Conservation (phyloP, 2,888 invertebrate genomes). For the Drosophila formosana region DNA sequence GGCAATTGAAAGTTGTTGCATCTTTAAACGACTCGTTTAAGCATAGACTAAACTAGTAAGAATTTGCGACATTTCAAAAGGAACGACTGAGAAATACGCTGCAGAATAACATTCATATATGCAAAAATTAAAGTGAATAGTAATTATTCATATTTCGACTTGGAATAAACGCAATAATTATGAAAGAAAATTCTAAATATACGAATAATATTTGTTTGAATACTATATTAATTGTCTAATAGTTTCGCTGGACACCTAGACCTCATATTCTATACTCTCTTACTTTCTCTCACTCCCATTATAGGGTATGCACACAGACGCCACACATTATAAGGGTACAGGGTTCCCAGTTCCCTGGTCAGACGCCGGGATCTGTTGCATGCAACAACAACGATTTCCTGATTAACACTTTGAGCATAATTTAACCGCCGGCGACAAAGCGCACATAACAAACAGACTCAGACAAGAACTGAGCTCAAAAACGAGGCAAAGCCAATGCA, state of each 20-base stretch:
- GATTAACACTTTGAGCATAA: slow-evolving; percentile 83
- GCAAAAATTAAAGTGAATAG: too few species aligned
- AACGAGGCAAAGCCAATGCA: not conserved
- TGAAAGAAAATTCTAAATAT: too few species aligned
- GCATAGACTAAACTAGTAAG: slow-evolving; percentile 15
- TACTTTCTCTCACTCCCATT: not conserved
- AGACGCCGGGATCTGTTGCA: slow-evolving; percentile 25
- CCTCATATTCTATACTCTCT: not conserved
- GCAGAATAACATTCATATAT: not conserved
- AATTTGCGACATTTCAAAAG: not conserved
- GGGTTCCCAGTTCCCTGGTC: slow-evolving; percentile 2
- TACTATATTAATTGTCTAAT: not conserved
- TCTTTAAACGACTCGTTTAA: slow-evolving; percentile 39
- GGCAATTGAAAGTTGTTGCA: slow-evolving; percentile 55
- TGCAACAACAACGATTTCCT: slow-evolving; percentile 78
- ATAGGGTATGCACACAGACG: slow-evolving; percentile 39
- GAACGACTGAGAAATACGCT: slow-evolving; percentile 15
- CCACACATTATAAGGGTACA: slow-evolving; percentile 63
- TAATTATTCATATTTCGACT: too few species aligned
- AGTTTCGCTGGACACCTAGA: not conserved
- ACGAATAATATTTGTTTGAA: too few species aligned
- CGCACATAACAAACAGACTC: slow-evolving; percentile 73
- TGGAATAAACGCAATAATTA: too few species aligned
- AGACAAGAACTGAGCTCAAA: slow-evolving; percentile 34
- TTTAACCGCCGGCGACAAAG: slow-evolving; percentile 79